Evolutionary conservation across 1,140 invertebrate species (phyloP), one percentile per base, ranked within the genome.

Genomic region (Leptinotarsa undecemlineata): DNA sequence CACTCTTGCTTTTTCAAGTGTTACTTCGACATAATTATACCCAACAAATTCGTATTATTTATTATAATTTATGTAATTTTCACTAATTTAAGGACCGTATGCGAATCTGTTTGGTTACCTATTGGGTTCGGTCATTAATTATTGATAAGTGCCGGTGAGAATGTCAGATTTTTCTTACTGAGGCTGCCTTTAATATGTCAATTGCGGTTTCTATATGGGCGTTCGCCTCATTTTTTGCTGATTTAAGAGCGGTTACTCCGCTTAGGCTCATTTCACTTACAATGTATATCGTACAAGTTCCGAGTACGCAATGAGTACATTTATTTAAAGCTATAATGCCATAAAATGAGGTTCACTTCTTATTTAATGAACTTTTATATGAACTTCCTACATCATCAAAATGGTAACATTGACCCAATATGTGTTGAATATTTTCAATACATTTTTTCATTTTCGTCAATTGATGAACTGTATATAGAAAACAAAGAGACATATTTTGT

Each of bases 1-100:
- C 42, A 14, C 33, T 33, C 13, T n/a, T 15, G 47, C 19, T 68
- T 68, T 68, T 68, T 68, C 11, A 68, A 68, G 67, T 68, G 67
- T 68, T 33, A 48, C 67, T 48, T 68, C 26, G 67, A 48, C 67
- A 48, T 68, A 68, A 68, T 68, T 68, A 68, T 48, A 48, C 26
- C 20, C 42, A 33, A 64, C 67, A 68, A 68, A 26, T 42, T 33
- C 20, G 42, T 47, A 20, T 68, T 47, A 68, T 68, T 68, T 57
- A 68, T 68, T 68, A 17, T 68, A 48, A 68, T 68, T 68, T 68
- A 68, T 68, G 23, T 68, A 15, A 68, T 68, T 68, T 68, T 47
- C 26, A 17, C n/a, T 48, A 68, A 68, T 68, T 68, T 68, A 68
- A 15, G 15, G 14, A 19, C 67, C 42, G 13, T 15, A 48, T 48